Percentiles rank a stretch among this genome's conserved stretches.
Conservation (phyloP, 2,888 invertebrate genomes). For the Rotaria socialis region DNA sequence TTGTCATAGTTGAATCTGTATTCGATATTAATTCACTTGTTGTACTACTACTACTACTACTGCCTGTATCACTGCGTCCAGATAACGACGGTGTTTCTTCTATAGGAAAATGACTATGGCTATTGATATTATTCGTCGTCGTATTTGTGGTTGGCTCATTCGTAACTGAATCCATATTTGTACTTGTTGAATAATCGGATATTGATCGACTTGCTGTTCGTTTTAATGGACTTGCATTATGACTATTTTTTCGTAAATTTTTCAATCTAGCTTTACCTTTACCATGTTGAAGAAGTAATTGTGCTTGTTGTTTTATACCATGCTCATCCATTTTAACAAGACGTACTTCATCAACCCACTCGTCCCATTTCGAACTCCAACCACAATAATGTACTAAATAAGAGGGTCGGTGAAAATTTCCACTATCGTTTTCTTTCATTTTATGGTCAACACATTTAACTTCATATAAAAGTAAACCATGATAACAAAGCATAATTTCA, state of each 20-base stretch:
- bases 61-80: slow-evolving; percentile 2
- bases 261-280: neutral
- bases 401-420: neutral
- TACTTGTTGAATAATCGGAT: slow-evolving; percentile 11
- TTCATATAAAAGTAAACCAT: neutral
- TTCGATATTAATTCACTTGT: neutral
- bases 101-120: neutral
- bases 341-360: neutral
- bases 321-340: neutral
- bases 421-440: slow-evolving; percentile 16
- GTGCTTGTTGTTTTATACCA: neutral
- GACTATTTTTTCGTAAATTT: neutral
- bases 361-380: slow-evolving; percentile 13
- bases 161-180: neutral
- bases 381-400: slow-evolving; percentile 34
- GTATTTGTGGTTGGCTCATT: neutral
- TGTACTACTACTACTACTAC: slow-evolving; percentile 23
- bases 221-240: neutral
- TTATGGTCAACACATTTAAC: slow-evolving; percentile 15
- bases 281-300: neutral
- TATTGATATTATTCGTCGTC: neutral
- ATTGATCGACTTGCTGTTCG: slow-evolving; percentile 11
- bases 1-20: neutral
- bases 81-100: slow-evolving; percentile 7
- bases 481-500: slow-evolving; percentile 9